phyloP scores from a whole-genome alignment of 2,888 invertebrate species.

The Gymnoscelis rufifasciata region DNA sequence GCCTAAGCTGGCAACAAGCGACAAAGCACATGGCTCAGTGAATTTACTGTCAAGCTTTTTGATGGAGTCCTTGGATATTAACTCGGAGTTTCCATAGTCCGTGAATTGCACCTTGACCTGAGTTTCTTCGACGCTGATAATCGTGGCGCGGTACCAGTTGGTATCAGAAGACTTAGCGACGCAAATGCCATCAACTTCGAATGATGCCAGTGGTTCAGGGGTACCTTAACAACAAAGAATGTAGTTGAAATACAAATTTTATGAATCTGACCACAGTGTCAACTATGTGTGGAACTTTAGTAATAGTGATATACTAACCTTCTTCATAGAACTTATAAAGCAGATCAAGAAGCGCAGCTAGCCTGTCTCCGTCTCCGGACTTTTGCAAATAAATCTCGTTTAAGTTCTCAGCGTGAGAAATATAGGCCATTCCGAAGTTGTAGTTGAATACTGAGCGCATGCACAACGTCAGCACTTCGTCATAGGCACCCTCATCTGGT shows the following conservation, averaged over 20 bases:
- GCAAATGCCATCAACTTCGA: conserved; percentile 77
- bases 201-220: conserved; percentile 56
- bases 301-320: conserved; percentile 36
- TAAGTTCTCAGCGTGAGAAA: conserved; percentile 79
- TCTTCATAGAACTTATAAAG: conserved; percentile 78
- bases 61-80: conserved; percentile 61
- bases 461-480: conserved; percentile 76
- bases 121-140: conserved; percentile 63
- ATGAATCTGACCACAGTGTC: too few species aligned
- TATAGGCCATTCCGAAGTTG: conserved; percentile 76
- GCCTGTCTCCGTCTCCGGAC: conserved; percentile 60
- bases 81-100: conserved; percentile 86
- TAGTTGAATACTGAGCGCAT: conserved; percentile 81
- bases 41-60: conserved; percentile 72
- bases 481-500: conserved; percentile 76
- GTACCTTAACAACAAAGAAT: conserved; percentile 53
- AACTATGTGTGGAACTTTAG: neutral
- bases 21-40: conserved; percentile 60
- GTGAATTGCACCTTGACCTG: conserved; percentile 77
- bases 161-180: conserved; percentile 81
- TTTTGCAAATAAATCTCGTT: conserved; percentile 83
- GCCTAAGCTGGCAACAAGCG: conserved; percentile 60
- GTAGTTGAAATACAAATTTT: too few species aligned
- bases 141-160: conserved; percentile 85
- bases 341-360: conserved; percentile 78